Evolutionary conservation across 2,888 invertebrate species (phyloP).

Genomic region (Synergus umbraculus): DNA sequence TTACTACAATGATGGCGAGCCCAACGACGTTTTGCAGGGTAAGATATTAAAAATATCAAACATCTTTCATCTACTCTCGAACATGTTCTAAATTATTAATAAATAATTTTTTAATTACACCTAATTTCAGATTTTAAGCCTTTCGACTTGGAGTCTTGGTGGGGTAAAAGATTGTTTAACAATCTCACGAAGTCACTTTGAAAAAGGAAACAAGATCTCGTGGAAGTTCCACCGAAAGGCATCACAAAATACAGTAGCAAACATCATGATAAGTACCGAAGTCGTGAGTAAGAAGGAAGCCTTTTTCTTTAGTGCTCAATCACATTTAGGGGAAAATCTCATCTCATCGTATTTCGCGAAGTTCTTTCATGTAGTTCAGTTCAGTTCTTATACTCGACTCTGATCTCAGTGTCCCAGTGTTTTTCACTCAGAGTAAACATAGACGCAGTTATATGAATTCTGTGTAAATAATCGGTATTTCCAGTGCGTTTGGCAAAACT

Average conservation of each 20-base stretch:
- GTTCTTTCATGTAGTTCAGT: slow-evolving; percentile 15
- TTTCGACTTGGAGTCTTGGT: slow-evolving; percentile 94
- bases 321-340: slow-evolving; percentile 5
- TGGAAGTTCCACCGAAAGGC: slow-evolving; percentile 41
- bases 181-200: slow-evolving; percentile 89
- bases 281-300: slow-evolving; percentile 1
- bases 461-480: slow-evolving; percentile 16
- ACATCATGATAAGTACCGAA: slow-evolving; percentile 10
- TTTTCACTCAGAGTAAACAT: slow-evolving; percentile 15
- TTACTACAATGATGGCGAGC: slow-evolving; percentile 87
- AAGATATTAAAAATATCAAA: slow-evolving; percentile 41
- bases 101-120: slow-evolving; percentile 3
- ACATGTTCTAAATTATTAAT: neutral
- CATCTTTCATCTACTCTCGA: neutral
- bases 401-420: neutral
- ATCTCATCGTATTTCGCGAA: slow-evolving; percentile 9
- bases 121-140: slow-evolving; percentile 87
- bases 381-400: neutral
- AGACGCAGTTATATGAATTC: neutral
- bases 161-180: slow-evolving; percentile 91
- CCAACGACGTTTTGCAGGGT: slow-evolving; percentile 83
- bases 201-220: slow-evolving; percentile 57
- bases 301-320: slow-evolving; percentile 8
- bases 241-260: slow-evolving; percentile 47
- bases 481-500: slow-evolving; percentile 19